Evolutionary conservation across 2,113 vertebrate genomes (phyloP).

Genomic region (Ranitomeya variabilis): DNA sequence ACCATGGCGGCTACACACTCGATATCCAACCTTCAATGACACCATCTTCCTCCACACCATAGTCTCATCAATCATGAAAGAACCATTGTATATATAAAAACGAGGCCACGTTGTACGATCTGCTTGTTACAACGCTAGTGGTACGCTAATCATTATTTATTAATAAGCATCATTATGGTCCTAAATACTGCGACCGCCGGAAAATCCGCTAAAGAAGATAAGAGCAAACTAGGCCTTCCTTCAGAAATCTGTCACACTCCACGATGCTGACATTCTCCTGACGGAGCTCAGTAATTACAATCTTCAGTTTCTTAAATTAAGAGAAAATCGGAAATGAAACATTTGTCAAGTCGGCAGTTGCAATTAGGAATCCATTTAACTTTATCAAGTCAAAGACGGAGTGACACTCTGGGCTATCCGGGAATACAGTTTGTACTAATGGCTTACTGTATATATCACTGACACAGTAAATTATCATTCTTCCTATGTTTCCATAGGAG

Average conservation of each 20-base stretch:
- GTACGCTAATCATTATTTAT: background rate
- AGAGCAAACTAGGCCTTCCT: background rate
- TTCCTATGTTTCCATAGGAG: background rate
- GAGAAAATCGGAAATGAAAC: slow-evolving; percentile 10
- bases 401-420: background rate
- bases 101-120: background rate
- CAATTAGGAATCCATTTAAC: slow-evolving; percentile 24
- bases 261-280: background rate
- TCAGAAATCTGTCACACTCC: background rate
- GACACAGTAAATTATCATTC: background rate
- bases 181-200: background rate
- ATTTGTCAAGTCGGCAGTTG: slow-evolving; percentile 23
- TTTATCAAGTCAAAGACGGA: slow-evolving; percentile 5
- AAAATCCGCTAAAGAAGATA: background rate
- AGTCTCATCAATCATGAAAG: background rate
- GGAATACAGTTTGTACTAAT: background rate
- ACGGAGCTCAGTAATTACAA: background rate
- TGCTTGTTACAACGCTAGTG: background rate
- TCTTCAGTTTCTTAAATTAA: slow-evolving; percentile 33
- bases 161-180: slow-evolving; percentile 4
- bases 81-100: background rate
- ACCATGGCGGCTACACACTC: background rate
- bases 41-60: background rate
- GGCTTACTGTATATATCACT: background rate
- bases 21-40: background rate